Conservation (phyloP, 2,113 vertebrate species). For the Heloderma charlesbogerti region DNA sequence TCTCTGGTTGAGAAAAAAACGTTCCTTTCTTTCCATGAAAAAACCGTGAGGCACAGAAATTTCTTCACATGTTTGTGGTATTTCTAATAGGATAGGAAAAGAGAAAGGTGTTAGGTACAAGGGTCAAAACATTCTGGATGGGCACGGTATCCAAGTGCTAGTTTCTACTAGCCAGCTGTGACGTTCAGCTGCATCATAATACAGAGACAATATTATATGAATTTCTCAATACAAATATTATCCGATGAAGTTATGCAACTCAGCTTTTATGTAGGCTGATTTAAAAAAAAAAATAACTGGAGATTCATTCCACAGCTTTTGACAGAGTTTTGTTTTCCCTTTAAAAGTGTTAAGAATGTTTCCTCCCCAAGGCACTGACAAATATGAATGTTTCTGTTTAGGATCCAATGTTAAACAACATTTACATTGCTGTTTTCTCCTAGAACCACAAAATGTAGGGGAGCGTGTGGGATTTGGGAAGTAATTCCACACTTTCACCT, state of each 20-base stretch:
- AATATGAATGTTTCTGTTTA: background rate
- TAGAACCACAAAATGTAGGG: too few species aligned
- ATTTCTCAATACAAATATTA: background rate
- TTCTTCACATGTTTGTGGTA: background rate
- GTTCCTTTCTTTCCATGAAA: rapidly evolving
- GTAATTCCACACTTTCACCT: too few species aligned
- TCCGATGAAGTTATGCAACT: background rate
- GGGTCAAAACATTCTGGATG: background rate
- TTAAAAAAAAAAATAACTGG: background rate
- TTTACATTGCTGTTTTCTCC: too few species aligned
- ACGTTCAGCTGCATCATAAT: background rate
- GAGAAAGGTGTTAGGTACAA: background rate
- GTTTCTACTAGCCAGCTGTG: background rate
- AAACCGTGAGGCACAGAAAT: slow-evolving; percentile 32
- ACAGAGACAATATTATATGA: background rate
- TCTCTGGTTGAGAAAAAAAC: rapidly evolving
- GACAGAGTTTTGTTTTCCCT: background rate
- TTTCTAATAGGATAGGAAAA: slow-evolving; percentile 52
- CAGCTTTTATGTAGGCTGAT: background rate
- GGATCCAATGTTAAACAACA: background rate
- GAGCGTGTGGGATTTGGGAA: too few species aligned
- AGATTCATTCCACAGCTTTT: background rate
- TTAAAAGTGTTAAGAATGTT: too few species aligned
- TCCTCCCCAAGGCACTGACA: too few species aligned
- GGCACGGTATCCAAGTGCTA: background rate